Base-by-base conservation (phyloP, 2,797 vertebrate genomes). In the Epinephelus awoara region DNA sequence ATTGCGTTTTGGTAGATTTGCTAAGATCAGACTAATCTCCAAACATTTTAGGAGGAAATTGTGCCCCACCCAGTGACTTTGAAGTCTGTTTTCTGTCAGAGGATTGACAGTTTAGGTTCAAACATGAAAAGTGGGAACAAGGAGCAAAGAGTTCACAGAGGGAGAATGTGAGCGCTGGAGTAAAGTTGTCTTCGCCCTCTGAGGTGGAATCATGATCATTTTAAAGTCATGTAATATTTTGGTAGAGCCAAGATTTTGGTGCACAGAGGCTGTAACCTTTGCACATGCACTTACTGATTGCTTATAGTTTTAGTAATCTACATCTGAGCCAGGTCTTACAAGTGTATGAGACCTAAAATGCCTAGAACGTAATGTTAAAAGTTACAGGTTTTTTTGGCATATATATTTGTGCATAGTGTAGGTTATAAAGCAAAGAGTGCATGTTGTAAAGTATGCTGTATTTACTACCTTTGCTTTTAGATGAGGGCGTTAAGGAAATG, bases 51-150 rank as follows among this genome's bases (percentile, higher is more conserved):
- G 86, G 87, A 89, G 91, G 91, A 93, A 95, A 88, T 75, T 56
- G 78, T 69, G 85, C 92, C 87, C 91, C 93, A 93, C 94, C 95
- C 93, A 80, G 54, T 3, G 46, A 52, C 91, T 95, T 95, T 95
- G 89, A 95, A 92, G 93, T 91, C 79, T 85, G 88, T 80, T 92
- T 86, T 88, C 13, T 83, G 70, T 85, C 75, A 64, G 64, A 85
- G 58, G 70, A 77, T 77, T 89, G 80, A 87, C 80, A 78, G 79
- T 88, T 90, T 63, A 18, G 29, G 23, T 54, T 72, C 1, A 79
- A 86, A 76, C 61, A 68, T 56, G 71, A 75, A 73, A 63, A 55
- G 57, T 0, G 23, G 56, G 38, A 62, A 65, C 38, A 29, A 46
- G 56, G 23, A 42, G 58, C 19, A 21, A 66, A 21, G 4, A 66